These are phyloP conservation scores for Vultur gryphus DNA, from an alignment of 2,797 vertebrate species.

Conservation along the genomic window DNA sequence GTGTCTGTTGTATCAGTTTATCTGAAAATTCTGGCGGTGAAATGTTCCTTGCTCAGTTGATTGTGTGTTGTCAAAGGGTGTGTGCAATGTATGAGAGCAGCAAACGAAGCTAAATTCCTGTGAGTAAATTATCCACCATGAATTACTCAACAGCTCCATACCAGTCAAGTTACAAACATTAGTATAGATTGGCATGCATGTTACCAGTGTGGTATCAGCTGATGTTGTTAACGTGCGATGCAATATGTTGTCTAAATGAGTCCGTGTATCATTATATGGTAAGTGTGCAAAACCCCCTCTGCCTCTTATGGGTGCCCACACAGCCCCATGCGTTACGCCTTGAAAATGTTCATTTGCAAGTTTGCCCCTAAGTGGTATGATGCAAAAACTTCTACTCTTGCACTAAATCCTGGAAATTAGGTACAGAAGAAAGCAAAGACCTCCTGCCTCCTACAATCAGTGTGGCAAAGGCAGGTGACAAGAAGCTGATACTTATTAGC, in stretches of 20 bases:
- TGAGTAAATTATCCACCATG: neutral
- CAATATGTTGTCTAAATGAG: neutral
- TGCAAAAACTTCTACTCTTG: neutral
- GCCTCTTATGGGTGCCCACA: neutral
- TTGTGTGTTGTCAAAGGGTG: neutral
- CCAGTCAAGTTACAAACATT: neutral
- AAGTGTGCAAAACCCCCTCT: neutral
- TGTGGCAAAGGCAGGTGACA: neutral
- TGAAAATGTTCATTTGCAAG: neutral
- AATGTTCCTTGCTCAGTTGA: rapidly evolving
- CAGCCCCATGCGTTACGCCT: neutral
- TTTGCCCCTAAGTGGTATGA: neutral
- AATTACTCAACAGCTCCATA: neutral
- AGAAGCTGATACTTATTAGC: neutral
- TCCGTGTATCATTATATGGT: rapidly evolving
- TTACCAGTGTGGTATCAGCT: neutral
- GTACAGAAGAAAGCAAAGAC: neutral
- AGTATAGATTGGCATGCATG: neutral
- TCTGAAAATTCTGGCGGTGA: neutral
- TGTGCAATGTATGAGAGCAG: neutral
- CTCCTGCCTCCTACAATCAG: neutral
- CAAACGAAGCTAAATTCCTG: neutral
- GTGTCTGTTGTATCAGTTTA: neutral
- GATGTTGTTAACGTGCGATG: neutral
- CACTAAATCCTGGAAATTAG: neutral